Conservation (phyloP, 37 sponge, comb jelly and placozoan genomes). For the Diacarnus erythraeanus region DNA sequence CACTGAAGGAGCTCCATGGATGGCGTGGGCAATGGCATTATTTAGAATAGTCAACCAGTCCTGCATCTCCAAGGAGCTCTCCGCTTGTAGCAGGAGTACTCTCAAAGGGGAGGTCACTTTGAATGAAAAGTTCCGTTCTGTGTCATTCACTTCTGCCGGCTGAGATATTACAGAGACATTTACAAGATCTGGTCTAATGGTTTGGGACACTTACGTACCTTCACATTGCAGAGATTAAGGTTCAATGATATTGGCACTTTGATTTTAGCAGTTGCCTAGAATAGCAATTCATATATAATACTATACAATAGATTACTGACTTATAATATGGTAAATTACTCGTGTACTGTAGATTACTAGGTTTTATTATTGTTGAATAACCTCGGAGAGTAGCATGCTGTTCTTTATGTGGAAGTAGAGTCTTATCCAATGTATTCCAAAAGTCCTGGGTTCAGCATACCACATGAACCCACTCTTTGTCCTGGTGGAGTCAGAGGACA, state of each 20-base stretch:
- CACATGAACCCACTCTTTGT: slow-evolving; percentile 64
- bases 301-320: background rate
- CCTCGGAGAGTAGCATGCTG: slow-evolving; percentile 52
- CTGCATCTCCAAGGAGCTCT: slow-evolving; percentile 67
- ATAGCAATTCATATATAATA: background rate
- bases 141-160: slow-evolving; percentile 49
- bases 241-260: slow-evolving; percentile 58
- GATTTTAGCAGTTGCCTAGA: slow-evolving; percentile 35
- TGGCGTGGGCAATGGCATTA: slow-evolving; percentile 45
- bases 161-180: no score
- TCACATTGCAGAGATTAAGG: slow-evolving; percentile 84
- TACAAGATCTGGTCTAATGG: no score
- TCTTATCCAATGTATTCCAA: slow-evolving; percentile 70
- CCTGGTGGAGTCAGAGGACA: background rate
- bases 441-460: slow-evolving; percentile 59
- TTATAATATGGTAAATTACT: no score
- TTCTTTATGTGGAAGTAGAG: slow-evolving; percentile 64
- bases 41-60: slow-evolving; percentile 48
- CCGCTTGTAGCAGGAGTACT: slow-evolving; percentile 80
- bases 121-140: slow-evolving; percentile 85
- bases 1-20: slow-evolving; percentile 8
- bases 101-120: slow-evolving; percentile 75
- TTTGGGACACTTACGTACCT: slow-evolving; percentile 39
- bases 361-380: slow-evolving; percentile 16
- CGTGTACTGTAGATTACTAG: background rate